Evolutionary conservation across 1,140 invertebrate genomes (phyloP).

Genomic region (Neelides sp.): DNA sequence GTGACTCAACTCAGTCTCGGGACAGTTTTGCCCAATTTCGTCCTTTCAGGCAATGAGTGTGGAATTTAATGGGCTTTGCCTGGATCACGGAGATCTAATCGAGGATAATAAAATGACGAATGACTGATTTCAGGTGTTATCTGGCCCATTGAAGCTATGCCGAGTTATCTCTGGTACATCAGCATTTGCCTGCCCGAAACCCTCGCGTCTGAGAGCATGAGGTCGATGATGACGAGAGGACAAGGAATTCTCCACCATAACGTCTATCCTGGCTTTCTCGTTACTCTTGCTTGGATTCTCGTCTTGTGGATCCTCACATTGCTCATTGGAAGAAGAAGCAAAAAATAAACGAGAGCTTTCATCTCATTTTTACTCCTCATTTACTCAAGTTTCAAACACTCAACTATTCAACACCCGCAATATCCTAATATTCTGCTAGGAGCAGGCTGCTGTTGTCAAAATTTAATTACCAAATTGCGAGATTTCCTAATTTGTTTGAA

Average conservation of each 20-base stretch:
- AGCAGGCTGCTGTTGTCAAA: too few relatives aligned
- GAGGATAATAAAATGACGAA: not conserved
- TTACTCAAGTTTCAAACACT: too few relatives aligned
- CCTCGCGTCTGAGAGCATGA: slow-evolving; percentile 71
- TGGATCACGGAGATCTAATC: not conserved
- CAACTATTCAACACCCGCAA: too few relatives aligned
- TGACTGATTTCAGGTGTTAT: slow-evolving; percentile 49
- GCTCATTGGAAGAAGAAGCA: too few relatives aligned
- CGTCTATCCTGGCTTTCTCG: slow-evolving; percentile 16
- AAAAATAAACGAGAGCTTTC: too few relatives aligned
- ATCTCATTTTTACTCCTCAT: too few relatives aligned
- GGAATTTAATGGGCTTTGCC: not conserved
- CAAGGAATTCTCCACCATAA: slow-evolving; percentile 50
- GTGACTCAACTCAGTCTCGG: slow-evolving; percentile 45
- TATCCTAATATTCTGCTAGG: too few relatives aligned
- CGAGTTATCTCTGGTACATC: slow-evolving; percentile 52
- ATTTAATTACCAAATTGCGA: too few relatives aligned
- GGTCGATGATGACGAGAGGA: slow-evolving; percentile 75
- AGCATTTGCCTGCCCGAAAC: slow-evolving; percentile 75
- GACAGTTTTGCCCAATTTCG: slow-evolving; percentile 40
- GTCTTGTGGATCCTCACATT: slow-evolving; percentile 12
- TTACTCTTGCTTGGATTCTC: slow-evolving; percentile 13
- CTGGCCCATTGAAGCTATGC: slow-evolving; percentile 86
- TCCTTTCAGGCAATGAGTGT: slow-evolving; percentile 10
- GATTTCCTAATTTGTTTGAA: too few relatives aligned